phyloP scores from a whole-genome alignment of 2,888 invertebrate genomes.

The Microctonus brassicae region DNA sequence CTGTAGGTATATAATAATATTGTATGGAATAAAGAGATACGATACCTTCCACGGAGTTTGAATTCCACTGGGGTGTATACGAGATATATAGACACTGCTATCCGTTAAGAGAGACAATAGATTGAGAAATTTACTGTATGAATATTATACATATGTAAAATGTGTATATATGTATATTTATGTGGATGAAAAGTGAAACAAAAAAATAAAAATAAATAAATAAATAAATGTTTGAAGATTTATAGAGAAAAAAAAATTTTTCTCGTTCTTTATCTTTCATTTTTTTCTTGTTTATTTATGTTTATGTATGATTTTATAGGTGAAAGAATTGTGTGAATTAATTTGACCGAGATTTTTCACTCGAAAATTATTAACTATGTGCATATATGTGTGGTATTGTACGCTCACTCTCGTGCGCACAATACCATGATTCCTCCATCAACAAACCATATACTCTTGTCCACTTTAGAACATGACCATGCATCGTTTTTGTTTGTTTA shows the following conservation, averaged over 20 bases:
- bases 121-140: conserved; percentile 53
- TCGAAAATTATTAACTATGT: conserved; percentile 20
- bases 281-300: conserved; percentile 2
- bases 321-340: background rate
- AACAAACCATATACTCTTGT: background rate
- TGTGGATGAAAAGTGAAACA: conserved; percentile 12
- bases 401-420: conserved; percentile 9
- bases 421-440: conserved; percentile 4
- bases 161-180: background rate
- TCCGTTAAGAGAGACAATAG: conserved; percentile 52
- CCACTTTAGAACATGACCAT: too few species aligned
- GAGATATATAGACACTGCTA: conserved; percentile 40
- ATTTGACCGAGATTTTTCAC: conserved; percentile 24
- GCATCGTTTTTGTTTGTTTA: background rate
- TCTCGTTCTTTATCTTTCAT: background rate
- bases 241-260: conserved; percentile 10
- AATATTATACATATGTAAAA: too few species aligned
- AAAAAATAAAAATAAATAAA: background rate
- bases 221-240: background rate
- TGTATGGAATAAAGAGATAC: background rate
- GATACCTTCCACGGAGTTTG: background rate
- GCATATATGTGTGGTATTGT: too few species aligned
- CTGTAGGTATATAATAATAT: background rate
- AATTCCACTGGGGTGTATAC: conserved; percentile 12
- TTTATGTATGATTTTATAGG: background rate